Base-by-base conservation (phyloP, 1,140 invertebrate species). In the Drosophila nigromelanica region DNA sequence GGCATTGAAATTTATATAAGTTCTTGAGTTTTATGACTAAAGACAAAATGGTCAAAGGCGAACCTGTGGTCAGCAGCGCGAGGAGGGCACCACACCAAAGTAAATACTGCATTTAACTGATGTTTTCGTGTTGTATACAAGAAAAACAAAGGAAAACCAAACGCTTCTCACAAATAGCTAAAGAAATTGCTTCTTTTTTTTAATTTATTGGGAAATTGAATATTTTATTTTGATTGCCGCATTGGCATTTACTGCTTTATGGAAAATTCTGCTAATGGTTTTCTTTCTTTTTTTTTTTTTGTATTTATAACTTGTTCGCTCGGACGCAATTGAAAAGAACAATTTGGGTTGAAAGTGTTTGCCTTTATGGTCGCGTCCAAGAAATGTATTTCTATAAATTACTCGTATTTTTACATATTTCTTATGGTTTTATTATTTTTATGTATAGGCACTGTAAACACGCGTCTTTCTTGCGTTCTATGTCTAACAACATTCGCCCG, bases 31-130 rank as follows among this genome's bases (percentile, higher is more conserved):
- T 66, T 56, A 76, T 80, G 69, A 24, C 60, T 48, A 40, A 51
- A 74, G 63, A 60, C 66, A 64, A 52, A 62, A 45, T 56, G 55
- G 27, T 24, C 47, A 33, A 69, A 27, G 52, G 72, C 82, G 51
- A 89, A 86, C 82, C 82, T 87, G 82, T 76, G 62, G 67, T 63
- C 67, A 82, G 56, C 55, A 75, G 61, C 39, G 66, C 60, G 63
- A 76, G 11, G 48, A 86, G 63, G 30, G 56, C 51, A 60, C 67
- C 75, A 76, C 78, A 76, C 56, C 73, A 76, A 76, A 89, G 75
- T 62, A 82, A 89, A 89, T 82, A 89, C 14, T 79, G 83, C 83
- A 59, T 86, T 64, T 86, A 48, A 27, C 59, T 67, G 58, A 21
- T 55, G 42, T 66, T 71, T 42, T 55, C 18, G 40, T 18, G 33